A percentile compares a stretch with the other conserved stretches of the same genome.
Conservation (phyloP, 2,888 invertebrate species). For the Temnothorax ravouxi region DNA sequence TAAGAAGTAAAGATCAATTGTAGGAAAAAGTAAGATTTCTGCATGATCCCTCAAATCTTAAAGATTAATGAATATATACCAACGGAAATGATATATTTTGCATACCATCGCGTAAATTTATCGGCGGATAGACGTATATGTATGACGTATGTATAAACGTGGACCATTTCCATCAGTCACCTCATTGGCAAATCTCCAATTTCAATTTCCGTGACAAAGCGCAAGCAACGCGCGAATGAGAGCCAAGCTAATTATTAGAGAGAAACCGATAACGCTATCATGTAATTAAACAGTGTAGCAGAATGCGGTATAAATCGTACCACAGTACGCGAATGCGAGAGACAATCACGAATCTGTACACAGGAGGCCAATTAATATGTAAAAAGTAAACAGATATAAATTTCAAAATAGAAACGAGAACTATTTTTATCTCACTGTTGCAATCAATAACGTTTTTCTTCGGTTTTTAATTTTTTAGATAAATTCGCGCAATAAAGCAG, state of each 20-base stretch:
- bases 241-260: constrained; percentile 39
- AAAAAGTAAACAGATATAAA: background rate
- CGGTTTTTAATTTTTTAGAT: background rate
- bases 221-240: constrained; percentile 9
- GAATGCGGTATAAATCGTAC: constrained; percentile 15
- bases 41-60: background rate
- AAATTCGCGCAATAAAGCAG: background rate
- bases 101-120: background rate
- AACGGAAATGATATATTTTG: background rate
- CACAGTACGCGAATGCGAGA: constrained; percentile 1
- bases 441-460: background rate
- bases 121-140: too few relatives aligned
- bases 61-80: background rate
- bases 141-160: too few relatives aligned
- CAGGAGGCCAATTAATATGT: background rate
- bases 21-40: background rate
- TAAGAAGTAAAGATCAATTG: background rate
- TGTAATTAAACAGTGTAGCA: constrained; percentile 25
- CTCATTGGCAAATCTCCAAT: constrained; percentile 40
- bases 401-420: background rate
- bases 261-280: constrained; percentile 40
- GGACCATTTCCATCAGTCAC: constrained; percentile 18
- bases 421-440: background rate
- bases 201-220: constrained; percentile 27
- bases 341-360: background rate